Evolutionary conservation across 2,797 vertebrate species (phyloP), one percentile per base, ranked within the genome.

Genomic region (Menidia menidia): DNA sequence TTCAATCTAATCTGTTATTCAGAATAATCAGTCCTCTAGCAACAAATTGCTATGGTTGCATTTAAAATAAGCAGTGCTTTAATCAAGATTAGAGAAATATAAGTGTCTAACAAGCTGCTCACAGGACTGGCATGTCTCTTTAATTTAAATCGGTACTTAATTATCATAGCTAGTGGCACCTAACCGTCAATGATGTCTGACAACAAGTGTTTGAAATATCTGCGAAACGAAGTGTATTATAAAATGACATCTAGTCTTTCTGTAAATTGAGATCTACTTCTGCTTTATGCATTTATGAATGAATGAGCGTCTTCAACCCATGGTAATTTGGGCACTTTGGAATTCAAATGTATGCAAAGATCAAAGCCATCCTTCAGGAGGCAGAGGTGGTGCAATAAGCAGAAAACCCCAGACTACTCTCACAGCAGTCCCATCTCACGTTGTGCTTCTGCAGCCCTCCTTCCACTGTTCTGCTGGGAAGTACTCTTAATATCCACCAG

Each of bases 321-420:
- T n/a, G 25, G 68, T 78, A 68, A 62, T 84, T 71, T 68, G 59
- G 55, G 63, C 55, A 83, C 68, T 89, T 91, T 82, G 77, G 78
- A 82, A 88, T 92, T 86, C 83, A 90, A 90, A 90, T 89, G 67
- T 68, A 82, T 83, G 82, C 85, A 79, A 57, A 86, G 85, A 92
- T 92, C 87, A 91, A 92, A 91, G 88, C 59, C 32, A 47, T 41
- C 71, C 80, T 87, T 71, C 65, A 64, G 76, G 81, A 81, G 55
- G 71, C 75, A 78, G 78, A 81, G 82, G 89, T 92, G 90, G 86
- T 91, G 92, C 90, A 92, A 93, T 90, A 83, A 85, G 80, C 73
- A 88, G 90, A 91, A 92, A 91, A 76, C 73, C 82, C 77, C 16
- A 64, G 66, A 82, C 79, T 78, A 47, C 68, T 78, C 70, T 67